Evolutionary conservation across 2,113 vertebrate genomes (phyloP).

Genomic region (Pterocles gutturalis): DNA sequence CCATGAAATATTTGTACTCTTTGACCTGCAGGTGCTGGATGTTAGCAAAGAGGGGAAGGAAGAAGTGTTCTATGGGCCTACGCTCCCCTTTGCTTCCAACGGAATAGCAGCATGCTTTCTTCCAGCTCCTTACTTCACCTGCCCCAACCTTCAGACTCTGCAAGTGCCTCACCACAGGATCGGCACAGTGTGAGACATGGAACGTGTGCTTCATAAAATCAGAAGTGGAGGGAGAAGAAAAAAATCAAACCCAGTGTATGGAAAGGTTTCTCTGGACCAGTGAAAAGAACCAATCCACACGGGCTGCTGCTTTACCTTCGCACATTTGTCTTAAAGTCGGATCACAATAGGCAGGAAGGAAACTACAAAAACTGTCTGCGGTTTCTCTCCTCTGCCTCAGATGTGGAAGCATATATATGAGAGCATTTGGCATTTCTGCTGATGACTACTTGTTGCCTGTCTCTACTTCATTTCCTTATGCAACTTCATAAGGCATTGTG

Average conservation of each 20-base stretch:
- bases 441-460: background rate
- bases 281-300: background rate
- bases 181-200: conserved; percentile 78
- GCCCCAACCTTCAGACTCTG: conserved; percentile 93
- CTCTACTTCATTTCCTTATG: conserved; percentile 25
- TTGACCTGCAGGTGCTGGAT: conserved; percentile 87
- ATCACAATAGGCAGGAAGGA: conserved; percentile 4
- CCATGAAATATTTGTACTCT: background rate
- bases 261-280: background rate
- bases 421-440: conserved; percentile 8
- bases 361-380: background rate
- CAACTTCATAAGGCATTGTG: background rate
- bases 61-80: conserved; percentile 95
- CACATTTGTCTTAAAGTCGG: conserved; percentile 51
- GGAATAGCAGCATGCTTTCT: conserved; percentile 95
- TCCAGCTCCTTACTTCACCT: conserved; percentile 92
- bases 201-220: background rate
- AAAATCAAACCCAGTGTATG: background rate
- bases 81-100: conserved; percentile 94
- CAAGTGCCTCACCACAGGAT: conserved; percentile 97
- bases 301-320: conserved; percentile 58
- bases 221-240: background rate
- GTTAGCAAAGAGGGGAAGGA: conserved; percentile 94
- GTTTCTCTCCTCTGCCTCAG: background rate
- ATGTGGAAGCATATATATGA: background rate